Evolutionary conservation across 1,140 invertebrate genomes (phyloP).

Genomic region (Calephelis virginiensis): DNA sequence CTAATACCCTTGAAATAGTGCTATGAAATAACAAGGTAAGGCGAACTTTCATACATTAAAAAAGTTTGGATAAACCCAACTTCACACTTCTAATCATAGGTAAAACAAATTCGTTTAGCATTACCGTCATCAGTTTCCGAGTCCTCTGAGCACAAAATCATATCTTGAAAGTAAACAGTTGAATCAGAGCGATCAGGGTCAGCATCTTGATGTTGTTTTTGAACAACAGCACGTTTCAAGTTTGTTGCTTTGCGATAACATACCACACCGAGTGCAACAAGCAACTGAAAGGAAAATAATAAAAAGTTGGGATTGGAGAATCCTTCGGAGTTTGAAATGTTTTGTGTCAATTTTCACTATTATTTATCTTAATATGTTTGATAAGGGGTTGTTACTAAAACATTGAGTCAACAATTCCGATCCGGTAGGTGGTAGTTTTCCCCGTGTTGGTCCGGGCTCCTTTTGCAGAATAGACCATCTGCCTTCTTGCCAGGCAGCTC

Average conservation of each 20-base stretch:
- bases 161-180: constrained; percentile 95
- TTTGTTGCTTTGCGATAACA: constrained; percentile 94
- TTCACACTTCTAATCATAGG: neutral
- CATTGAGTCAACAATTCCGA: too few species aligned
- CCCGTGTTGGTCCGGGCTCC: too few species aligned
- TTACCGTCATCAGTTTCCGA: constrained; percentile 91
- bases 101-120: constrained; percentile 2
- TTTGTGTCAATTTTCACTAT: too few species aligned
- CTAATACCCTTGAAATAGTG: too few species aligned
- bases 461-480: too few species aligned
- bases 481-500: too few species aligned
- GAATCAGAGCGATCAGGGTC: constrained; percentile 92
- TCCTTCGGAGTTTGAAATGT: neutral
- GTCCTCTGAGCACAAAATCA: constrained; percentile 92
- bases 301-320: neutral
- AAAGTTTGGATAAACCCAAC: constrained; percentile 2
- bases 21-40: too few species aligned
- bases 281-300: constrained; percentile 79
- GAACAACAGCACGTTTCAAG: constrained; percentile 85
- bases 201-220: constrained; percentile 89
- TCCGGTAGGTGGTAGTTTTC: too few species aligned
- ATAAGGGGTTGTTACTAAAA: too few species aligned
- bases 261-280: constrained; percentile 92
- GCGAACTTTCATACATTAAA: too few species aligned
- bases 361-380: too few species aligned